Evolutionary conservation across 2,113 vertebrate genomes (phyloP), one percentile per base, ranked within the genome.

Genomic region (Charadrius vociferus): DNA sequence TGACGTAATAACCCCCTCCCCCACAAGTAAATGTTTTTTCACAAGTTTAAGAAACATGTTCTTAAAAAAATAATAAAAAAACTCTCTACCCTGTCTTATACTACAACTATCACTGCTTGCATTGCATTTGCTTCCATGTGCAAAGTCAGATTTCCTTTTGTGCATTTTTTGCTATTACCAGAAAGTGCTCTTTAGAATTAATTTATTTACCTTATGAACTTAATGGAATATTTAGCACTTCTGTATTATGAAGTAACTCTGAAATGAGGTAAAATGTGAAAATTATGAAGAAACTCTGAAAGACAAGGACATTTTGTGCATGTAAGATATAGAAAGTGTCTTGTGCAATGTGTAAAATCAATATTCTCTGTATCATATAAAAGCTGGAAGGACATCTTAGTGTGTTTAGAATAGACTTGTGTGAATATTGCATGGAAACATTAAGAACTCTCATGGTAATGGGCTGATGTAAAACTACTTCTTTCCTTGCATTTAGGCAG

Each of bases 401-500:
- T 56, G 47, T 78, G 49, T 53, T 78, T 29, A 59, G n/a, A 36
- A 20, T 2, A 50, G 23, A 29, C 10, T 8, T 10, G 12, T 39
- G 49, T 53, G 30, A 45, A 4, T 80, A 6, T 66, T 70, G 14
- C 15, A 47, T 45, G 55, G 82, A 67, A 66, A 67, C 27, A 0
- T 41, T 17, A 14, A 16, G 74, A 95, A 6, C 59, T 29, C 58
- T 47, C 3, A 2, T 26, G 73, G 52, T 79, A 41, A 56, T 32
- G 53, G 50, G 23, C 53, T 84, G 56, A 0, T 56, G 53, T 95
- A 70, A 88, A 74, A 36, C 18, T 58, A 20, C 39, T 91, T 89
- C 89, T 68, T 90, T 86, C 82, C 23, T 81, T 97, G 53, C 93
- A 26, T 96, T 95, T 90, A 99, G 99, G 99, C 99, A 85, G 99